phyloP scores from a whole-genome alignment of 2,797 vertebrate genomes.

The Onychomys torridus region DNA sequence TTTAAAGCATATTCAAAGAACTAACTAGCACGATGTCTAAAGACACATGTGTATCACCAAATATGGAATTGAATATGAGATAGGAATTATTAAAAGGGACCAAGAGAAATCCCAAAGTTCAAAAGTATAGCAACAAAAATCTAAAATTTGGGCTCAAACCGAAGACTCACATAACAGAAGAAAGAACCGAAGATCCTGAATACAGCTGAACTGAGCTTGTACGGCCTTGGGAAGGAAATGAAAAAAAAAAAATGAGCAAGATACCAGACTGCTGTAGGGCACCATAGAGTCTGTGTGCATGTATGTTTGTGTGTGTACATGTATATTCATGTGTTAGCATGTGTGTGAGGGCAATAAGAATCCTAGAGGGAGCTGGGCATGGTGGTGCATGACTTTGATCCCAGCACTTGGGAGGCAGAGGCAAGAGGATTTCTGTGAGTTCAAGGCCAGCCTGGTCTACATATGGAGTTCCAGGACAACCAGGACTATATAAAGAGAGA shows the following conservation, averaged over 20 bases:
- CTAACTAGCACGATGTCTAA: neutral
- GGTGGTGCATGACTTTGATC: neutral
- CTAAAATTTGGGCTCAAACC: neutral
- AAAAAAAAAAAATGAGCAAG: neutral
- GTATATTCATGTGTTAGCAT: too few species aligned
- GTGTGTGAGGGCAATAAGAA: neutral
- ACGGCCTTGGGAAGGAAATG: neutral
- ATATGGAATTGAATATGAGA: neutral
- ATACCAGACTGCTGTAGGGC: neutral
- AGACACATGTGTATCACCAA: neutral
- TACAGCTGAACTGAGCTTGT: neutral
- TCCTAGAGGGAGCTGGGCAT: neutral
- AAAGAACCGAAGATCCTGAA: neutral
- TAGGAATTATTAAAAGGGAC: neutral
- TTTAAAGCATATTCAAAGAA: neutral
- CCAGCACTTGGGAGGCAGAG: neutral
- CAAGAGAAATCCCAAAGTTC: neutral
- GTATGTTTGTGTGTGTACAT: neutral
- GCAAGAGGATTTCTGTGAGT: too few species aligned
- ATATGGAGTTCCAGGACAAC: too few species aligned
- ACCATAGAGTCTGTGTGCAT: neutral
- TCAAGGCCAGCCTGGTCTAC: too few species aligned
- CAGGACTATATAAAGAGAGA: too few species aligned
- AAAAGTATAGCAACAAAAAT: neutral
- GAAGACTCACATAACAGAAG: neutral